These are phyloP conservation scores for Drosophila stalkeri DNA, from an alignment of 2,888 invertebrate genomes.

Conservation along the genomic window DNA sequence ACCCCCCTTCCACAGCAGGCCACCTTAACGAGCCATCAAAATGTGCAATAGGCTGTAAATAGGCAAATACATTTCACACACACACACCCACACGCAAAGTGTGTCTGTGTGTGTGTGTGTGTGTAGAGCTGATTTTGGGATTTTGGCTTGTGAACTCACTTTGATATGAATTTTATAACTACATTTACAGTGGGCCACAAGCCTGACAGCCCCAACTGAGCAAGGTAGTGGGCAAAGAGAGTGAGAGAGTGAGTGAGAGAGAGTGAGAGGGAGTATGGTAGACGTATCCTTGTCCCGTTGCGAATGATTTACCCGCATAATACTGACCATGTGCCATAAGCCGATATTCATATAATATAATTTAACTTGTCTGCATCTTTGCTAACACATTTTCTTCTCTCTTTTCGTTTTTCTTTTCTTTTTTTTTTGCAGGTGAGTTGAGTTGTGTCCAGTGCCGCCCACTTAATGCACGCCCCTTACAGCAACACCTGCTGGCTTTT, in stretches of 20 bases:
- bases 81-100: slow-evolving; percentile 22
- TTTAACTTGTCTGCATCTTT: slow-evolving; percentile 68
- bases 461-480: slow-evolving; percentile 6
- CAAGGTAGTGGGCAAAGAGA: no score
- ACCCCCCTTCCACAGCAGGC: not conserved
- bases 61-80: slow-evolving; percentile 73
- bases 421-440: slow-evolving; percentile 59
- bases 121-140: slow-evolving; percentile 67
- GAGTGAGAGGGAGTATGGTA: not conserved
- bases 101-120: slow-evolving; percentile 21
- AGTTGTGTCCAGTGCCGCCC: slow-evolving; percentile 15
- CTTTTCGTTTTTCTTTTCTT: not conserved
- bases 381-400: slow-evolving; percentile 51
- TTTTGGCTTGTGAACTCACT: slow-evolving; percentile 63
- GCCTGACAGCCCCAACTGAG: not conserved
- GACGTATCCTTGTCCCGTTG: not conserved
- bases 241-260: not conserved
- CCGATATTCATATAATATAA: slow-evolving; percentile 66
- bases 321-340: slow-evolving; percentile 53
- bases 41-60: slow-evolving; percentile 81
- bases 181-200: slow-evolving; percentile 47
- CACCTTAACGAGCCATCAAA: slow-evolving; percentile 56
- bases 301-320: slow-evolving; percentile 15
- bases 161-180: slow-evolving; percentile 70
- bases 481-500: slow-evolving; percentile 27